Base-by-base conservation (phyloP, 1,140 invertebrate species). In the Ericerus pela region DNA sequence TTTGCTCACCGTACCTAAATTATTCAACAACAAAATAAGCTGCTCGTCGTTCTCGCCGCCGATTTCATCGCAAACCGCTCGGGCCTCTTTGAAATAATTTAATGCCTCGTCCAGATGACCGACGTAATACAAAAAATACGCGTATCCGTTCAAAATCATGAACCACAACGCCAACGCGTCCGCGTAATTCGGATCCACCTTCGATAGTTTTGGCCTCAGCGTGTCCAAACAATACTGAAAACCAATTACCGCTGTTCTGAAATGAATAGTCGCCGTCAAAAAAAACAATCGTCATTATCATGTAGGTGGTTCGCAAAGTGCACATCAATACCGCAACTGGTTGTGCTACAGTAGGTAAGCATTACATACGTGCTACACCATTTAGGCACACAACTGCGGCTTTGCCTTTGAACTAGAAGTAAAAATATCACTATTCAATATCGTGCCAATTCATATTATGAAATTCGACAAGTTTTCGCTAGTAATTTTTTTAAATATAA, bases 71-170 rank as follows among this genome's bases (percentile, higher is more conserved):
- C 82, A 84, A 58, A 81, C 72, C 22, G 81, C 70, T 61, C 84
- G 79, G 31, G 88, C 79, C 67, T 80, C 76, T 43, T 76, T 71
- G 63, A 91, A 78, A 60, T 79, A 72, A 33, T 73, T 71, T 31
- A 80, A 71, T 0, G 86, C 82, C 61, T 85, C 75, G 24, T 74
- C 64, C 60, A 74, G 74, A 60, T 79, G 73, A 26, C 79, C 75
- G 53, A 75, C 68, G 47, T 80, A 76, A 51, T 88, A 66, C 54
- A 88, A 73, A 66, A 85, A 77, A 62, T 82, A 75, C 0, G 80
- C 87, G 73, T 90, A 93, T 78, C 82, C 88, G 67, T 90, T 85
- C 60, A 83, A 72, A 51, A 76, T 75, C 69, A 89, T 77, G n/a
- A 80, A 81, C 63, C 79, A 77, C 4, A 89, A 70, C 47, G 77